Base-by-base conservation (phyloP, 2,888 invertebrate genomes). In the Pheosia tremula region DNA sequence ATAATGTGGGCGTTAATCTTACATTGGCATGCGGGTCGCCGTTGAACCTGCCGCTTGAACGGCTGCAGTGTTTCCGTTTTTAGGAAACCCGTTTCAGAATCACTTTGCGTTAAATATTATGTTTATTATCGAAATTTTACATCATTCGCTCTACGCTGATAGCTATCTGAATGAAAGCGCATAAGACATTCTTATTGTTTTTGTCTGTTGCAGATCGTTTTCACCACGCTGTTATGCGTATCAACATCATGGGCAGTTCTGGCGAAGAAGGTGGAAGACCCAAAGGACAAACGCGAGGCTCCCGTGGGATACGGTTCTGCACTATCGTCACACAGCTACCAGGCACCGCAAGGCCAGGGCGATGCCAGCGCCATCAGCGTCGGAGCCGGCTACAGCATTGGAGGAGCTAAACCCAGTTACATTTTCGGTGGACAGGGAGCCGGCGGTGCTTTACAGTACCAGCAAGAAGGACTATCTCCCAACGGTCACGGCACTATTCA, bases 351-450 rank as follows among this genome's bases (percentile, higher is more conserved):
- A 7, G 79, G 88, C 3, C 91, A 90, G n/a, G 88, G 85, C 41
- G 93, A 89, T 11, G 88, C 88, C 56, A 92, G 84, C 66, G 80
- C 93, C 36, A 87, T 93, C 70, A 93, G 90, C 67, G 82, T 93
- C 38, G 93, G 93, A 8, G 93, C 93, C 6, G 93, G 93, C 24
- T 93, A 93, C 80, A 93, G 91, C 73, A 83, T 93, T 50, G 93
- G 93, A 13, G 93, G 92, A 58, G 86, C 83, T 3, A 92, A 92
- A 63, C 90, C 90, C 11, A 81, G 73, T 64, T 90, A 79, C 75
- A 84, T 66, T 58, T 88, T 84, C 53, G 85, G 80, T 8, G 87
- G 85, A 39, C 87, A 85, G 65, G 85, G 83, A 67, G 79, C 82
- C 49, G 79, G 82, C 24, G 81, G 79, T 59, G 78, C 82, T 49